Conservation (phyloP, 35 echinoderm and acorn worm species). For the Heliocidaris erythrogramma region DNA sequence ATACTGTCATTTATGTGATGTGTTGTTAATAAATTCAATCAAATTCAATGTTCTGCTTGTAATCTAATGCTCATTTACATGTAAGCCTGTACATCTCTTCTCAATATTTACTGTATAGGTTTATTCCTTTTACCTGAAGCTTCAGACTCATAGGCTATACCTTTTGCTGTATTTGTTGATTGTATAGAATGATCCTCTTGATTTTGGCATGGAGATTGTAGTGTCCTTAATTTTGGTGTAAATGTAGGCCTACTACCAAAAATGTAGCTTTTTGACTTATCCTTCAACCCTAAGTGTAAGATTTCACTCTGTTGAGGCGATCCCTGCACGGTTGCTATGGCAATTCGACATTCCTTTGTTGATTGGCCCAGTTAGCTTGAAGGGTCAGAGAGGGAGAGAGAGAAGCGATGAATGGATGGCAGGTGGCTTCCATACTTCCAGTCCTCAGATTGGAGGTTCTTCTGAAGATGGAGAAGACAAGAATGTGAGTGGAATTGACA, state of each 20-base stretch:
- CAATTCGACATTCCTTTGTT: constrained; percentile 45
- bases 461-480: not conserved
- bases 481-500: constrained; percentile 34
- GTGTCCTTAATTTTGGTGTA: not conserved
- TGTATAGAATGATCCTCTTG: not conserved
- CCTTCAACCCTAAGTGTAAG: not conserved
- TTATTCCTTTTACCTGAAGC: no score
- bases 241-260: no score
- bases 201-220: not conserved
- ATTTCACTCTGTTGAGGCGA: constrained; percentile 30
- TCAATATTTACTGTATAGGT: no score
- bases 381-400: constrained; percentile 26
- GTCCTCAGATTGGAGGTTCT: not conserved
- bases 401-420: constrained; percentile 16
- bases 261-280: not conserved
- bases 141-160: no score
- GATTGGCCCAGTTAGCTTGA: constrained; percentile 40
- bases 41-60: no score
- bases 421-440: not conserved
- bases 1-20: no score
- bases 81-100: no score
- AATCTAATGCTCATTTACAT: no score
- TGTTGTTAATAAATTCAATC: no score
- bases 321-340: constrained; percentile 46
- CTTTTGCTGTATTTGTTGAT: not conserved